Evolutionary conservation across 2,113 vertebrate species (phyloP), one percentile per base, ranked within the genome.

Genomic region (Cynocephalus volans): DNA sequence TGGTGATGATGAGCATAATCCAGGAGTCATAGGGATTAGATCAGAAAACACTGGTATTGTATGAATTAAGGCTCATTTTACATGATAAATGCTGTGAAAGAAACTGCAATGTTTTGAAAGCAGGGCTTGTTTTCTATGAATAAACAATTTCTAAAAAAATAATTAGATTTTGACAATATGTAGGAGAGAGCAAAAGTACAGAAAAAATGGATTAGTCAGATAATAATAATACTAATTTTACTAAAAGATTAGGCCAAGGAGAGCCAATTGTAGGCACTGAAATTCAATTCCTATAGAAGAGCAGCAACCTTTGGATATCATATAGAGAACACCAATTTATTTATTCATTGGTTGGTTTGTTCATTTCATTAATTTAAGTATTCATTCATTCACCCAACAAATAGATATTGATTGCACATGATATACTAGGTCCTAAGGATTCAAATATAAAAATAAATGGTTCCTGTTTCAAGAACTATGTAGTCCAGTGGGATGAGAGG

Each of bases 341-440:
- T 41, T 5, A 88, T 28, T 76, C 3, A 73, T 50, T 75, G 58
- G 8, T n/a, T 69, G 24, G 5, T 60, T 82, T 92, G 41, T 48
- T 36, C 56, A 87, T 90, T 77, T 85, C 62, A n/a, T 54, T 88
- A 69, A 56, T 83, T 77, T 73, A 92, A 95, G 17, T 23, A 69
- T 85, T 75, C 50, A 75, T 17, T 75, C 19, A 64, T 31, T 96
- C 26, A 65, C 5, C 64, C 56, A 79, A 52, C 14, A 75, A 75
- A 75, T 0, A 85, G n/a, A 64, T 3, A 45, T 1, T 58, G 23
- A 65, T 12, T 76, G 3, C 14, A 83, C 36, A 28, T 31, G 14
- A 64, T 52, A 31, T n/a, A 19, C 23, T 23, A 69, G 13, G 41
- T 48, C 3, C 26, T 73, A 28, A 87, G 36, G 18, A 75, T 60